Evolutionary conservation across 2,797 vertebrate species (phyloP), one percentile per base, ranked within the genome.

Genomic region (Enteromius argenteus): DNA sequence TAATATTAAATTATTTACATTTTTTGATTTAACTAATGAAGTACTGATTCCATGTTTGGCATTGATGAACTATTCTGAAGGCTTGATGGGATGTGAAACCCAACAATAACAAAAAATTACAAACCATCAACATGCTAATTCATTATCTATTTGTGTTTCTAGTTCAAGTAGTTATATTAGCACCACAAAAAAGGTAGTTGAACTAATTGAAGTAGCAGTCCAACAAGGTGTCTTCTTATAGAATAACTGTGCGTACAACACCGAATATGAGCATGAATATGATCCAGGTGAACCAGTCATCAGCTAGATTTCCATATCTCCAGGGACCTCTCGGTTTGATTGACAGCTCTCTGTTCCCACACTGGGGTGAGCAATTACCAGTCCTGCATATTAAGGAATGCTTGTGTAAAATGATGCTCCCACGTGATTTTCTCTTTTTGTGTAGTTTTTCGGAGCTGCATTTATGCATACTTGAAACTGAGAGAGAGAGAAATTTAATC

Each of bases 321-420:
- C 90, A 62, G 94, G 84, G 93, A 93, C 92, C 91, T 90, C 86
- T 89, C 85, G 86, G 89, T 3, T 74, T 95, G 94, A 95, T 93
- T 95, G 94, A 94, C 94, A 95, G 94, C 92, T 92, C 85, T 92
- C 90, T 93, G 93, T 91, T 84, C 85, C 95, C 95, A 95, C 95
- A 94, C 95, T 94, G 95, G 95, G 92, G 96, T 95, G 97, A 98
- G 98, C 97, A 98, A 97, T 98, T 98, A 98, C 96, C 91, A 94
- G 94, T 93, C 94, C 95, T 97, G 97, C 97, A 97, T 97, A 96
- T 95, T 96, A 97, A 97, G 96, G 96, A 94, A 95, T 95, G 95
- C 96, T 96, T 96, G 97, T 97, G 97, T 97, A 97, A 97, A 98
- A 96, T 97, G 97, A 96, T 95, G 95, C 96, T 96, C 94, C 94